Evolutionary conservation across 2,797 vertebrate species (phyloP).

Genomic region (Hypotaenidia philippensis): DNA sequence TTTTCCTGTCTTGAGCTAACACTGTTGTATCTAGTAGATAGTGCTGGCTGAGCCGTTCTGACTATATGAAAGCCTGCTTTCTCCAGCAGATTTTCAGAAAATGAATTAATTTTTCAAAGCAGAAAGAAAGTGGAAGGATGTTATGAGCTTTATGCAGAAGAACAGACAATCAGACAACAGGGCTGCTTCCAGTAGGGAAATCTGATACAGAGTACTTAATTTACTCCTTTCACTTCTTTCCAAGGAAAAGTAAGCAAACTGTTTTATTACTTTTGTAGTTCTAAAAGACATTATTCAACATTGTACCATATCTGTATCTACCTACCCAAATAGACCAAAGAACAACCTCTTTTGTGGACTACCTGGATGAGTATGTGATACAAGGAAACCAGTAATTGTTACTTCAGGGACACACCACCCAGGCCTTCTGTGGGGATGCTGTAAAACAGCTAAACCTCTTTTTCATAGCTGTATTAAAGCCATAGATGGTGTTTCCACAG

Average conservation of each 20-base stretch:
- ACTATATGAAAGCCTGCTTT: neutral
- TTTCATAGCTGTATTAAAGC: neutral
- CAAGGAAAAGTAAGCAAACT: neutral
- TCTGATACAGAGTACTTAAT: neutral
- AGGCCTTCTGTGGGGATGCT: accelerated
- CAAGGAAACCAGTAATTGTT: accelerated
- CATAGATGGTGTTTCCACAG: neutral
- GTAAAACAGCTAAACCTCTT: neutral
- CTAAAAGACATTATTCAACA: neutral
- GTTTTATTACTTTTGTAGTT: neutral
- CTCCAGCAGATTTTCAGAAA: neutral
- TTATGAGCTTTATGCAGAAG: neutral
- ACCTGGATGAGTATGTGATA: neutral
- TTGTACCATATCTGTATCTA: neutral
- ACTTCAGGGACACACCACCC: neutral
- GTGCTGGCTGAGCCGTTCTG: neutral
- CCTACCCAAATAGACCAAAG: neutral
- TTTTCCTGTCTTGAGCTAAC: neutral
- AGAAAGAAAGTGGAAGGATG: neutral
- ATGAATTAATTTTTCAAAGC: neutral
- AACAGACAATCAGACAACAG: neutral
- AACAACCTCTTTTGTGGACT: neutral
- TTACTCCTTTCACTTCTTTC: neutral
- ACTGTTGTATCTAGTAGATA: neutral
- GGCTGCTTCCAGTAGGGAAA: neutral